A percentile compares a stretch with the other conserved stretches of the same genome.
These are phyloP conservation scores for Zaprionus bogoriensis DNA, from an alignment of 2,888 invertebrate genomes.

Conservation along the genomic window DNA sequence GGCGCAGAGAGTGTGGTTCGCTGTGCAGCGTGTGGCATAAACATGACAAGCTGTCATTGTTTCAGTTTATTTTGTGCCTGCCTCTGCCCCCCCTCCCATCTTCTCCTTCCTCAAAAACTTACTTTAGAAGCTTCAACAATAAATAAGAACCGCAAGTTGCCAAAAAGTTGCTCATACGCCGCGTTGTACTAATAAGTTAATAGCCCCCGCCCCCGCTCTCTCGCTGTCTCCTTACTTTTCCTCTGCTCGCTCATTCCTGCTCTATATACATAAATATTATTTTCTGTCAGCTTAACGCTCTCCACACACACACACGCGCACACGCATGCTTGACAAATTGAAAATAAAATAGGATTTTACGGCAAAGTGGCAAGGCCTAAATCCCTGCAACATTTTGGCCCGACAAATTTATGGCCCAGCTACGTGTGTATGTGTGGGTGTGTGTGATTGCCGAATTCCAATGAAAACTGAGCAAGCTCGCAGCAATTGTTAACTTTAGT, in stretches of 20 bases:
- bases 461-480: not conserved
- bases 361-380: constrained; percentile 56
- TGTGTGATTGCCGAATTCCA: constrained; percentile 11
- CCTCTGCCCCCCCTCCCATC: not conserved
- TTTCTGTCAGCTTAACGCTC: constrained; percentile 49
- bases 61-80: constrained; percentile 37
- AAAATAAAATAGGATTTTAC: constrained; percentile 73
- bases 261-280: constrained; percentile 23
- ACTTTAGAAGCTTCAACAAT: not conserved
- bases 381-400: constrained; percentile 39
- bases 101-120: too few species aligned
- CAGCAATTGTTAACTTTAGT: constrained; percentile 21
- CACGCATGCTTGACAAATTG: constrained; percentile 58
- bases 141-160: constrained; percentile 12
- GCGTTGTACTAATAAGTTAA: constrained; percentile 69
- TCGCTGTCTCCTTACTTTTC: not conserved
- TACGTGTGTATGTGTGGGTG: constrained; percentile 24
- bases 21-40: constrained; percentile 35
- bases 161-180: constrained; percentile 61
- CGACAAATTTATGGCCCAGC: constrained; percentile 49
- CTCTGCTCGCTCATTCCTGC: not conserved
- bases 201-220: constrained; percentile 25
- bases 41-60: constrained; percentile 72
- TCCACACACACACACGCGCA: not conserved
- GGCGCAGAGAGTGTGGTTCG: not conserved